Conservation (phyloP, 2,888 invertebrate genomes). For the Tuta absoluta region DNA sequence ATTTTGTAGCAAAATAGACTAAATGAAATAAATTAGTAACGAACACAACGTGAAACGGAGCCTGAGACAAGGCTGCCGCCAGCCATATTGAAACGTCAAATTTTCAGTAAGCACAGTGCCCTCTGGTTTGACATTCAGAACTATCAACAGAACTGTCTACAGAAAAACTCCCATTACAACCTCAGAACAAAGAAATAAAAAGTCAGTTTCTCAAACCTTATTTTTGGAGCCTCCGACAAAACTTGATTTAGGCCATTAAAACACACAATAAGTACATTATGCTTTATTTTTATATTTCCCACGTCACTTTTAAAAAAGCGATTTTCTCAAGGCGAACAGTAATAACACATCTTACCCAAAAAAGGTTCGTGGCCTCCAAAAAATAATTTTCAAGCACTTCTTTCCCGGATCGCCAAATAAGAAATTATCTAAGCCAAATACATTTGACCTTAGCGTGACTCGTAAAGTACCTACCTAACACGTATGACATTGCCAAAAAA, state of each 20-base stretch:
- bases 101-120: no score
- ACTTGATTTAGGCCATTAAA: neutral
- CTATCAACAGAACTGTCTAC: no score
- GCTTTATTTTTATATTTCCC: no score
- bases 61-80: no score
- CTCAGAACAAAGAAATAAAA: neutral
- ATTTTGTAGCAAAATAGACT: no score
- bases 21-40: no score
- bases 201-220: neutral
- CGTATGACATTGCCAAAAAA: constrained; percentile 76
- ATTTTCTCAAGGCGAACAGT: constrained; percentile 30
- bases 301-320: constrained; percentile 33
- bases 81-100: no score
- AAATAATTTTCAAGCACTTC: constrained; percentile 45
- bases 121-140: no score
- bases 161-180: no score
- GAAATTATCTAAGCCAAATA: constrained; percentile 67
- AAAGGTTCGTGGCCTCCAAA: constrained; percentile 42
- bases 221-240: neutral
- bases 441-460: constrained; percentile 75
- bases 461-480: constrained; percentile 53
- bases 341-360: constrained; percentile 35
- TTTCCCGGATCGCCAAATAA: constrained; percentile 52
- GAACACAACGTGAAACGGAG: no score
- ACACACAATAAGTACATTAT: neutral